Percentiles rank a stretch among this genome's conserved stretches.
These are phyloP conservation scores for Steatocranus sp. DNA, from an alignment of 2,797 vertebrate species.

Conservation along the genomic window DNA sequence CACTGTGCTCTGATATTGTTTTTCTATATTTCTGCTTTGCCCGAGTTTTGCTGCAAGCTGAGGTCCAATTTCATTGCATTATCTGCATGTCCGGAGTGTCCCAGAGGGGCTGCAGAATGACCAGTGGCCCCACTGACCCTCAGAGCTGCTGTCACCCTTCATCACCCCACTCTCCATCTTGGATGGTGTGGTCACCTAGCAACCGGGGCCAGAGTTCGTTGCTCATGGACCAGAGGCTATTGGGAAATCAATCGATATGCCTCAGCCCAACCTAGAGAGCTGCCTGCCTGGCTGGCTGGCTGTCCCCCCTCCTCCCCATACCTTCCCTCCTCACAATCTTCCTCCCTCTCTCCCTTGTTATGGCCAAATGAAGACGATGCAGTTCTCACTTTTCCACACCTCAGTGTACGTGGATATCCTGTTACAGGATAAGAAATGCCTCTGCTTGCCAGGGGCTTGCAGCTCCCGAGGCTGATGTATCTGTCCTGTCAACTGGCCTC, in stretches of 20 bases:
- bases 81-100: conserved; percentile 71
- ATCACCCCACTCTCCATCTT: conserved; percentile 80
- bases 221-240: conserved; percentile 82
- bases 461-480: conserved; percentile 60
- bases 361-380: conserved; percentile 71
- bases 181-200: conserved; percentile 85
- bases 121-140: conserved; percentile 75
- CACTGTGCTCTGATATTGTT: not conserved
- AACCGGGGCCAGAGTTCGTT: conserved; percentile 80
- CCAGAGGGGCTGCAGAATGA: conserved; percentile 75
- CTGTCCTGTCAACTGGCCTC: conserved; percentile 63
- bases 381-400: conserved; percentile 71
- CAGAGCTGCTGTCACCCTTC: conserved; percentile 78
- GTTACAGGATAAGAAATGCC: conserved; percentile 69
- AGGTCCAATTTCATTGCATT: conserved; percentile 67
- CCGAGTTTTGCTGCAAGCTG: not conserved
- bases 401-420: conserved; percentile 64
- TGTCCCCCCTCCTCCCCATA: not conserved
- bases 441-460: conserved; percentile 60
- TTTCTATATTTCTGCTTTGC: conserved; percentile 9
- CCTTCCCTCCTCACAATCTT: not conserved
- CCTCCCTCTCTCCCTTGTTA: conserved; percentile 57
- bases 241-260: conserved; percentile 81
- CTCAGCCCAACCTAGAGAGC: conserved; percentile 68
- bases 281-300: conserved; percentile 54